Conservation (phyloP, 1,140 invertebrate genomes). For the Aculops lycopersici region DNA sequence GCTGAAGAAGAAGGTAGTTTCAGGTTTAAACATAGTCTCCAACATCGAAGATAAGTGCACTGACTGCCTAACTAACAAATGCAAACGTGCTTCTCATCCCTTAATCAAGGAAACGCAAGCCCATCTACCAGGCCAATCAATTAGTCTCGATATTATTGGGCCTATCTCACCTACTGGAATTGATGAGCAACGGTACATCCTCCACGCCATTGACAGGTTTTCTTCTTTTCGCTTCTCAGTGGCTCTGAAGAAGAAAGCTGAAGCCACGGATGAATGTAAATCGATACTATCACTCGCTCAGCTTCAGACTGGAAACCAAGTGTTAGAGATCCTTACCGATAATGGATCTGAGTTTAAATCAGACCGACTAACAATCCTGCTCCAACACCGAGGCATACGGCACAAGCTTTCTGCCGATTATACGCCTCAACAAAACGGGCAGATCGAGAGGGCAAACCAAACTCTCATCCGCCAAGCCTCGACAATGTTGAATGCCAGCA, state of each 20-base stretch:
- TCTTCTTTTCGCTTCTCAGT: slow-evolving; percentile 14
- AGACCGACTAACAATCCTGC: background rate
- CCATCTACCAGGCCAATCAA: background rate
- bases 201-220: slow-evolving; percentile 17
- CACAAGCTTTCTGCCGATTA: slow-evolving; percentile 15
- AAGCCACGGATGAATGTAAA: slow-evolving; percentile 13
- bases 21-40: background rate
- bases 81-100: background rate
- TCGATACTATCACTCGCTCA: background rate
- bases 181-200: slow-evolving; percentile 14
- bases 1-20: background rate
- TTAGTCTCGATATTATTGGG: slow-evolving; percentile 16
- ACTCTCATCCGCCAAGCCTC: slow-evolving; percentile 16
- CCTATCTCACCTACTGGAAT: slow-evolving; percentile 16
- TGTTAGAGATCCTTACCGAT: slow-evolving; percentile 2
- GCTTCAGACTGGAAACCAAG: slow-evolving; percentile 1
- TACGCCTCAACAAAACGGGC: slow-evolving; percentile 20
- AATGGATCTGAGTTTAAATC: slow-evolving; percentile 7
- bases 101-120: background rate
- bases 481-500: slow-evolving; percentile 13
- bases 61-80: background rate
- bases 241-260: slow-evolving; percentile 16
- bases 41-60: background rate
- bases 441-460: slow-evolving; percentile 18
- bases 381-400: background rate